Base-by-base conservation (phyloP, 2,888 invertebrate genomes). In the Sericinus montela region DNA sequence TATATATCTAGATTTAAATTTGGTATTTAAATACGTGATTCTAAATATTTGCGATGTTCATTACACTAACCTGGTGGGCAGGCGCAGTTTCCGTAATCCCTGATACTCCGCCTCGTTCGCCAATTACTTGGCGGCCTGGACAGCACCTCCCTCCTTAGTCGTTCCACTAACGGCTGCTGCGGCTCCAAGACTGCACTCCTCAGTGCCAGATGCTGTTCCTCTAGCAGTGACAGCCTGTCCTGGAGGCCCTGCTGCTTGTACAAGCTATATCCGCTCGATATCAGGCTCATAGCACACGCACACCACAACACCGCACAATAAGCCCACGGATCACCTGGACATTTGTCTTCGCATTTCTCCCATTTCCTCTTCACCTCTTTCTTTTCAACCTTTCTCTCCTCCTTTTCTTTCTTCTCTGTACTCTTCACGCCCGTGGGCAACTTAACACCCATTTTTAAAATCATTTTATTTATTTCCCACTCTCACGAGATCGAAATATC, bases 31-130 rank as follows among this genome's bases (percentile, higher is more conserved):
- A n/a, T n/a, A n/a, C n/a, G n/a, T n/a, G n/a, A n/a, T n/a, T n/a
- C n/a, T n/a, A n/a, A n/a, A n/a, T n/a, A n/a, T n/a, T n/a, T n/a
- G n/a, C n/a, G n/a, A n/a, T n/a, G n/a, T n/a, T n/a, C n/a, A n/a
- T n/a, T n/a, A 7, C 8, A 25, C 73, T 63, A 54, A 93, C 94
- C 94, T 93, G 93, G 90, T 75, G 93, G 93, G 89, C 94, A 94
- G 62, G 89, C 85, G 88, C 94, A 94, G 80, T 93, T 92, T 11
- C 91, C 86, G 42, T 90, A 90, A 62, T 92, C 92, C 62, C 91
- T 78, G 60, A 89, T 83, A 60, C 87, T 86, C 53, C 91, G 72
- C 47, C 80, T 65, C 3, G 77, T 63, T 45, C 84, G 65, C 84
- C 84, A 83, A 67, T 72, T 70, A 41, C 43, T 57, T 9, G 67